Evolutionary conservation across 2,888 invertebrate genomes (phyloP), one percentile per base, ranked within the genome.

Genomic region (Halocaridina rubra): DNA sequence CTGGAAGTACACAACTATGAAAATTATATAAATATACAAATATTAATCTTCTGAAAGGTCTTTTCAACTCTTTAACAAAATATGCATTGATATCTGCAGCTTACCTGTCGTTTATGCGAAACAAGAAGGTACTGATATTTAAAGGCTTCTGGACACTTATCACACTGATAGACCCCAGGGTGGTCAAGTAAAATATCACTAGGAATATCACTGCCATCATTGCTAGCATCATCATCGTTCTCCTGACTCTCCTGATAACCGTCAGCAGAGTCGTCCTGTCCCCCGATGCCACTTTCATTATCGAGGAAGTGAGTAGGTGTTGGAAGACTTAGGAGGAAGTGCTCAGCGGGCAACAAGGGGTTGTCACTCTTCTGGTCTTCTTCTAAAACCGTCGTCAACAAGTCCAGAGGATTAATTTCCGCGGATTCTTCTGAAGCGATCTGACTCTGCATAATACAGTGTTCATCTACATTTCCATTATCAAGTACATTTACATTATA

Each of bases 41-140:
- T n/a, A n/a, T n/a, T n/a, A n/a, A n/a, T n/a, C n/a, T n/a, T n/a
- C n/a, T n/a, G n/a, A n/a, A n/a, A n/a, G n/a, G n/a, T n/a, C n/a
- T n/a, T n/a, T n/a, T n/a, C n/a, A n/a, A n/a, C n/a, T n/a, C n/a
- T n/a, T n/a, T n/a, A n/a, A n/a, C n/a, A n/a, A n/a, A n/a, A n/a
- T n/a, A n/a, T n/a, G 29, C 27, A 69, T 10, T 69, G 69, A 32
- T 3, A 29, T 69, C 24, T 24, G 19, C n/a, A n/a, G 22, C 80
- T n/a, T 29, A 84, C 84, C 74, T 84, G 84, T 16, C 69, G 72
- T 33, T 81, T 84, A 32, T 88, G 88, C 1, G 84, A 30, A 0
- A 81, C 75, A 19, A 88, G 79, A n/a, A 78, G 84, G 33, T 88
- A 81, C 46, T 88, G 88, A 32, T 86, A 88, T 33, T 86, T 86